Evolutionary conservation across 2,797 vertebrate genomes (phyloP).

Genomic region (Coregonus ussuriensis): DNA sequence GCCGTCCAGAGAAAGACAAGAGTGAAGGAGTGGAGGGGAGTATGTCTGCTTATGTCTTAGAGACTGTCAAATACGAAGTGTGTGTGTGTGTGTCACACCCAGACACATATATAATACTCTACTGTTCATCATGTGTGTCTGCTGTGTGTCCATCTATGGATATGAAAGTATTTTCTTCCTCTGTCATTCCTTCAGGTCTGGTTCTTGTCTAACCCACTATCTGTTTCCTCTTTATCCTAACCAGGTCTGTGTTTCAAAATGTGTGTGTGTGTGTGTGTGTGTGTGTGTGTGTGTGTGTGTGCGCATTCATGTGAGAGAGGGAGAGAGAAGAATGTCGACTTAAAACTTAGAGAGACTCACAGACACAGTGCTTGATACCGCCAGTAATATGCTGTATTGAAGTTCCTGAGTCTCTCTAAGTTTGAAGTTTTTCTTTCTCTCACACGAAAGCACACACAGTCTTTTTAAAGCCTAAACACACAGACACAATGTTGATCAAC

Average conservation of each 20-base stretch:
- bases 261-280: too few species aligned
- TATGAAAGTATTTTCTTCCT: not conserved
- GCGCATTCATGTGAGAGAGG: not conserved
- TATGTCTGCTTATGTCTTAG: not conserved
- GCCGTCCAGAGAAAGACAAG: not conserved
- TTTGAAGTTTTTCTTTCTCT: too few species aligned
- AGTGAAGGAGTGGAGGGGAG: not conserved
- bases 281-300: too few species aligned
- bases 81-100: conserved; percentile 4
- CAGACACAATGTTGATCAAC: not conserved
- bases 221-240: not conserved
- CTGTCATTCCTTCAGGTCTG: not conserved
- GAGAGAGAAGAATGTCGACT: not conserved
- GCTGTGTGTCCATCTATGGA: not conserved
- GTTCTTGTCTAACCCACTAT: not conserved
- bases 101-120: too few species aligned
- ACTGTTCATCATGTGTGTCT: not conserved
- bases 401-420: not conserved
- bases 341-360: not conserved
- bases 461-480: not conserved
- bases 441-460: too few species aligned
- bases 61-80: not conserved
- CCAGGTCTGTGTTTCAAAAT: not conserved
- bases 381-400: not conserved
- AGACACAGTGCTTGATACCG: not conserved